A percentile compares a stretch with the other conserved stretches of the same genome.
These are phyloP conservation scores for Hemiscyllium ocellatum DNA, from an alignment of 2,113 vertebrate genomes.

Conservation along the genomic window DNA sequence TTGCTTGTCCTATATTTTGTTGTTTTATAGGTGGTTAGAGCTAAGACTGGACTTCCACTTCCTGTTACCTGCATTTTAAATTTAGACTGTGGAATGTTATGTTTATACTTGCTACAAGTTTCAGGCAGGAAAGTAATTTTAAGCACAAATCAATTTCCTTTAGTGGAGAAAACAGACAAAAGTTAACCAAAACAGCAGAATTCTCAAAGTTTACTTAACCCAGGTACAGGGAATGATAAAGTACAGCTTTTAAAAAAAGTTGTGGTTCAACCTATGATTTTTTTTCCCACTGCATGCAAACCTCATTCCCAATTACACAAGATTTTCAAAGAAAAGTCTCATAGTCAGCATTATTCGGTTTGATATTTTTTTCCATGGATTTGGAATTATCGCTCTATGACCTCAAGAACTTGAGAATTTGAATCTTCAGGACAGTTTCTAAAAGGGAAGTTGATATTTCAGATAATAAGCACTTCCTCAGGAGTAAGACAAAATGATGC, in stretches of 20 bases:
- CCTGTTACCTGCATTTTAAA: slow-evolving; percentile 41
- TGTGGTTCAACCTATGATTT: not conserved
- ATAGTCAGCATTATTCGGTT: not conserved
- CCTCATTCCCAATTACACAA: not conserved
- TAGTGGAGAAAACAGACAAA: slow-evolving; percentile 56
- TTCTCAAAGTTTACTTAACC: slow-evolving; percentile 46
- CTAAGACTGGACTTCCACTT: slow-evolving; percentile 39
- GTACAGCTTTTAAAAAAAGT: slow-evolving; percentile 43
- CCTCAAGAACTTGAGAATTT: not conserved
- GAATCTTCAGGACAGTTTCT: not conserved
- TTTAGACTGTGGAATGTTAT: slow-evolving; percentile 39
- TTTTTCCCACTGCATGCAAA: not conserved
- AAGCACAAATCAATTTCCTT: slow-evolving; percentile 49
- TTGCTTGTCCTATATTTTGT: slow-evolving; percentile 2
- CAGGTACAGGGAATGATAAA: slow-evolving; percentile 35
- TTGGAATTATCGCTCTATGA: not conserved
- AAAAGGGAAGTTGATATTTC: not conserved
- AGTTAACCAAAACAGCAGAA: slow-evolving; percentile 53
- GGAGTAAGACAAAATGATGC: not conserved
- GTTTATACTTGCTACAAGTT: slow-evolving; percentile 48
- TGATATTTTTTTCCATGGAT: not conserved
- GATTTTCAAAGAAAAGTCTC: not conserved
- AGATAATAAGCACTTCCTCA: slow-evolving; percentile 9
- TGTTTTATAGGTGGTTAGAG: slow-evolving; percentile 33
- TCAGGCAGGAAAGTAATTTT: slow-evolving; percentile 44